Percentiles rank a stretch among this genome's conserved stretches.
phyloP scores from a whole-genome alignment of 2,888 invertebrate species.

The Lepidonotus clava region DNA sequence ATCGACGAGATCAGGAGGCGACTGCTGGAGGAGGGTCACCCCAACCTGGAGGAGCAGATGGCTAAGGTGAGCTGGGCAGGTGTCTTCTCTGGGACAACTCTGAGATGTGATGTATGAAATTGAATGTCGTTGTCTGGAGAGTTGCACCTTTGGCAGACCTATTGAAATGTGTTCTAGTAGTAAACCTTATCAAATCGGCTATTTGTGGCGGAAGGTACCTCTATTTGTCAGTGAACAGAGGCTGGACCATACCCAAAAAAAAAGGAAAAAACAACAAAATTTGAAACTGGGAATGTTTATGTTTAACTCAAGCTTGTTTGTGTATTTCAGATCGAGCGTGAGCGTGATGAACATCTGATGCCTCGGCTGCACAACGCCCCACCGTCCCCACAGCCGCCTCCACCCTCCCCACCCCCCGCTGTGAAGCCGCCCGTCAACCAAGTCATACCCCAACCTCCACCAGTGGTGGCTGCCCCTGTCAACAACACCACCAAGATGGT shows the following conservation, averaged over 20 bases:
- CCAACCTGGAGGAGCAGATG: slow-evolving; percentile 81
- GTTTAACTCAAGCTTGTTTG: no score
- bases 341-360: slow-evolving; percentile 90
- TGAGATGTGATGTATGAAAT: no score
- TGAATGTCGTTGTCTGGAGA: no score
- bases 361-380: slow-evolving; percentile 88
- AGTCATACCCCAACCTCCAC: background rate
- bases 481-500: background rate
- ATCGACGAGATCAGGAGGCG: slow-evolving; percentile 90
- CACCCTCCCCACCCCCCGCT: slow-evolving; percentile 57
- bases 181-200: no score
- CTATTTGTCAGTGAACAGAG: no score
- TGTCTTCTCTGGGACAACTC: background rate
- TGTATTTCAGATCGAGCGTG: slow-evolving; percentile 84
- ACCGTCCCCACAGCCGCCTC: slow-evolving; percentile 43
- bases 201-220: no score
- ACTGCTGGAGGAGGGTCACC: slow-evolving; percentile 83
- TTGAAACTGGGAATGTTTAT: no score
- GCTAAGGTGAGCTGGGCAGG: slow-evolving; percentile 70
- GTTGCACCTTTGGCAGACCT: no score
- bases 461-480: background rate
- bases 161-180: no score
- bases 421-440: slow-evolving; percentile 17
- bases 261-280: no score
- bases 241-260: no score